phyloP scores from a whole-genome alignment of 2,113 vertebrate species.

The Zosterops japonicus region DNA sequence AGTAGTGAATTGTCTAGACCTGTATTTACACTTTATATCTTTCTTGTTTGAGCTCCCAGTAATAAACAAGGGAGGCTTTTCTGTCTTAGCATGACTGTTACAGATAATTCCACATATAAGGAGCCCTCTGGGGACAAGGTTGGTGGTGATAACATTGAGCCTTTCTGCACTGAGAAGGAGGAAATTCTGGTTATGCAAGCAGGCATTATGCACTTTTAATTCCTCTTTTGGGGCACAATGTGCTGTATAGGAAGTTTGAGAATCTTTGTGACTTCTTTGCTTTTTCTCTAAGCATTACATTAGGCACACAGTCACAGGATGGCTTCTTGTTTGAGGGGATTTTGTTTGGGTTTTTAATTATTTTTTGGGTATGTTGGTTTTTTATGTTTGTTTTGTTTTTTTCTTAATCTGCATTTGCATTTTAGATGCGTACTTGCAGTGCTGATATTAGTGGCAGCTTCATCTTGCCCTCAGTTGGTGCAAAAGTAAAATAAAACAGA shows the following conservation, averaged over 20 bases:
- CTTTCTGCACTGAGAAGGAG: neutral
- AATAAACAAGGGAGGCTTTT: neutral
- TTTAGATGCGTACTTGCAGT: neutral
- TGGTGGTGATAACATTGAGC: neutral
- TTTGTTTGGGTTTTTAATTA: neutral
- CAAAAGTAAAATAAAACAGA: neutral
- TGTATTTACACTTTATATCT: neutral
- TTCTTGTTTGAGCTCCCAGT: neutral
- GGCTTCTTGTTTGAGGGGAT: neutral
- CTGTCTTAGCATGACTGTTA: fast-evolving
- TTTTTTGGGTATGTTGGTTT: neutral
- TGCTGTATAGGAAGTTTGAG: neutral
- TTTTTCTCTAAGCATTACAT: neutral
- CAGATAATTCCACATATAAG: neutral
- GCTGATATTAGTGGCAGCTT: neutral
- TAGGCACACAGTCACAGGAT: neutral
- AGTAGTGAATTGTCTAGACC: neutral
- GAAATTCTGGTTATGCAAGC: neutral
- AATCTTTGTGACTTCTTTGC: neutral
- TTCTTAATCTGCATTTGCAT: neutral
- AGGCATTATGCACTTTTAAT: neutral
- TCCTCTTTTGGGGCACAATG: neutral
- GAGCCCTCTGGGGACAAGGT: fast-evolving
- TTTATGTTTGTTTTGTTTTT: neutral
- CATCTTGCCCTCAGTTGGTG: neutral